phyloP scores from a whole-genome alignment of 2,797 vertebrate species.

The Typhlichthys eigenmanni region DNA sequence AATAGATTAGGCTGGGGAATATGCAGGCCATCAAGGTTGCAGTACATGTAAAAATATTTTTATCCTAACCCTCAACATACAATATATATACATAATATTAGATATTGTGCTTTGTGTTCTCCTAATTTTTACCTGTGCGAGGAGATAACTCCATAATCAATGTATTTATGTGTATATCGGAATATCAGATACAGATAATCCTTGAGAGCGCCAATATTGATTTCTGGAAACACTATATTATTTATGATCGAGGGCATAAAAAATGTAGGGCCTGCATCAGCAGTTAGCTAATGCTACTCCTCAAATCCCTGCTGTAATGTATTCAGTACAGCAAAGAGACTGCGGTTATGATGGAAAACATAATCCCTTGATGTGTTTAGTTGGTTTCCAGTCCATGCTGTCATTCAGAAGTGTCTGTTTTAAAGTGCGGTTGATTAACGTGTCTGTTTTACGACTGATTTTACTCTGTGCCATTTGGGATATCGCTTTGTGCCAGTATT shows the following conservation, averaged over 20 bases:
- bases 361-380: background rate
- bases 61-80: constrained; percentile 1
- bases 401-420: constrained; percentile 5
- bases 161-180: constrained; percentile 26
- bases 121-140: constrained; percentile 14
- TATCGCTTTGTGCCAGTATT: background rate
- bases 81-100: background rate
- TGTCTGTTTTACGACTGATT: background rate
- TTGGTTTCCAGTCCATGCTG: background rate
- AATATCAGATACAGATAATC: constrained; percentile 43
- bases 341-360: background rate
- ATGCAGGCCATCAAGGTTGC: constrained; percentile 2
- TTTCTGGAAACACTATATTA: constrained; percentile 65
- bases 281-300: constrained; percentile 22
- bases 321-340: constrained; percentile 6
- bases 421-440: constrained; percentile 1
- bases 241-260: constrained; percentile 62
- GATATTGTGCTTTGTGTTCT: background rate
- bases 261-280: constrained; percentile 55
- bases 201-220: constrained; percentile 53
- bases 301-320: constrained; percentile 20
- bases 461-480: background rate
- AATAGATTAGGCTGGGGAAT: constrained; percentile 15
- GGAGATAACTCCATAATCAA: constrained; percentile 24
- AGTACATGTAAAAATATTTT: background rate